phyloP scores from a whole-genome alignment of 1,140 invertebrate species.

The Panagrolaimus sp. region DNA sequence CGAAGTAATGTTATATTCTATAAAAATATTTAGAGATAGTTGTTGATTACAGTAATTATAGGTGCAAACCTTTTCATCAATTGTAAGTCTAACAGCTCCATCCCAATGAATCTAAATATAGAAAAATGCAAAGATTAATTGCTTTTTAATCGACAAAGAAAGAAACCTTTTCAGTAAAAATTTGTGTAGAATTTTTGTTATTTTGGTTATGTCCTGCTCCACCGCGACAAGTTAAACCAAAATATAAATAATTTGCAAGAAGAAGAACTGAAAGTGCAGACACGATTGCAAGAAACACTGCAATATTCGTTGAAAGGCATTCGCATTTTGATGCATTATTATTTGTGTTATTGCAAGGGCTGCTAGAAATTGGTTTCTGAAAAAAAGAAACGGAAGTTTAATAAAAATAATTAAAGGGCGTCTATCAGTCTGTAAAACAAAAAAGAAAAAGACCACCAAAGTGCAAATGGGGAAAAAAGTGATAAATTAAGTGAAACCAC shows the following conservation, averaged over 20 bases:
- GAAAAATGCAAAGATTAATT: background rate
- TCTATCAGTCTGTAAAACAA: background rate
- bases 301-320: background rate
- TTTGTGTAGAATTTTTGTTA: too few species aligned
- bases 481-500: too few species aligned
- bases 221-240: background rate
- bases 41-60: background rate
- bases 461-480: too few species aligned
- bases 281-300: background rate
- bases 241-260: background rate
- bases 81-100: background rate
- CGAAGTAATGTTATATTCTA: slow-evolving; percentile 9
- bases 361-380: too few species aligned
- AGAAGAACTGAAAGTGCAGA: background rate
- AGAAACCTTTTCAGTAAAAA: background rate
- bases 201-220: too few species aligned
- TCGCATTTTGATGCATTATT: background rate
- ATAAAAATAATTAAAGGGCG: too few species aligned
- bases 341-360: too few species aligned
- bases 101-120: background rate
- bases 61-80: slow-evolving; percentile 8
- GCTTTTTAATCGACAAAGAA: background rate
- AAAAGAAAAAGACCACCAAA: too few species aligned
- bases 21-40: background rate
- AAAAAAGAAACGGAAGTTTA: too few species aligned